phyloP scores from a whole-genome alignment of 2,797 vertebrate species.

The Myotis myotis region DNA sequence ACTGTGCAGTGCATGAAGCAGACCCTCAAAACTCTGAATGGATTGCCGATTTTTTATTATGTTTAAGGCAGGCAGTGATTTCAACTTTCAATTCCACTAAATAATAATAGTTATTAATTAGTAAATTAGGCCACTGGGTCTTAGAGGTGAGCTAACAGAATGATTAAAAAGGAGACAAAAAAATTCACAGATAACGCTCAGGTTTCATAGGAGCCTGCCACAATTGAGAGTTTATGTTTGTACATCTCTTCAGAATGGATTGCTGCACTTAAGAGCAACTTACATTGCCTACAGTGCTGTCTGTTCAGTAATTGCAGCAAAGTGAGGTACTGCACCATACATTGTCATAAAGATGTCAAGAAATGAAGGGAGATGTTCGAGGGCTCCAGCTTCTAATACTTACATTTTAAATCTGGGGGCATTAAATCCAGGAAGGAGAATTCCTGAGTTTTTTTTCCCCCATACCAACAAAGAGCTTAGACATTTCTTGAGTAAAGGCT shows the following conservation, averaged over 20 bases:
- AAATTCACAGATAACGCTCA: slow-evolving; percentile 76
- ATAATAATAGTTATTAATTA: slow-evolving; percentile 89
- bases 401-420: slow-evolving; percentile 67
- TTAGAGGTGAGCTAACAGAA: slow-evolving; percentile 83
- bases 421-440: slow-evolving; percentile 63
- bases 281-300: slow-evolving; percentile 72
- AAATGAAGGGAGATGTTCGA: slow-evolving; percentile 54
- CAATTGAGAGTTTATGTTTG: slow-evolving; percentile 70
- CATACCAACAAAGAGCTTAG: background rate
- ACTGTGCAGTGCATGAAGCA: slow-evolving; percentile 59
- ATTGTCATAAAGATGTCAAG: slow-evolving; percentile 72
- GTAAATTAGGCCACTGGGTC: slow-evolving; percentile 82
- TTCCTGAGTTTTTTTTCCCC: background rate
- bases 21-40: slow-evolving; percentile 77
- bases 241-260: slow-evolving; percentile 78
- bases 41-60: slow-evolving; percentile 81
- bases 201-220: slow-evolving; percentile 69
- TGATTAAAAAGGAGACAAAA: slow-evolving; percentile 77
- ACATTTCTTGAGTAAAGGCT: slow-evolving; percentile 44
- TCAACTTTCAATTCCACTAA: slow-evolving; percentile 84
- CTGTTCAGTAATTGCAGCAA: slow-evolving; percentile 72
- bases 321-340: slow-evolving; percentile 71
- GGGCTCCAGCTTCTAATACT: slow-evolving; percentile 45
- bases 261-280: slow-evolving; percentile 77
- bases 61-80: slow-evolving; percentile 85